phyloP scores from a whole-genome alignment of 2,888 invertebrate species.

The Perizoma affinitatum region DNA sequence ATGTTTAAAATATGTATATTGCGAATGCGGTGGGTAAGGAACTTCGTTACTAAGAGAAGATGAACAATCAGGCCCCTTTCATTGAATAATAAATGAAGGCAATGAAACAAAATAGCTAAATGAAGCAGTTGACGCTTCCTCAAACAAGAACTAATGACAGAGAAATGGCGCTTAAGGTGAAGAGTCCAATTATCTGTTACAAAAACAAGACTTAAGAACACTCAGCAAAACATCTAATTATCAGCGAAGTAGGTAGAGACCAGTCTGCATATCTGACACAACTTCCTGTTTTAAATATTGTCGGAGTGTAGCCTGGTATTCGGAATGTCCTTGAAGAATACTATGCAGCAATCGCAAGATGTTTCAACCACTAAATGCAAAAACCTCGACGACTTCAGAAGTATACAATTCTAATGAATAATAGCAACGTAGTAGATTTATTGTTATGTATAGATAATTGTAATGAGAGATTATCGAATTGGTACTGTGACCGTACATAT shows the following conservation, averaged over 20 bases:
- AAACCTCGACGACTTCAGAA: slow-evolving; percentile 22
- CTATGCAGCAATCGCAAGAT: slow-evolving; percentile 23
- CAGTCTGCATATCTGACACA: slow-evolving; percentile 32
- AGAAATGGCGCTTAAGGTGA: not conserved
- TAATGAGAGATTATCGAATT: not conserved
- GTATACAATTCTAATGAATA: slow-evolving; percentile 21
- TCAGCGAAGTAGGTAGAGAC: slow-evolving; percentile 37
- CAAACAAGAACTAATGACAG: not conserved
- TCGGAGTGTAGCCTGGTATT: slow-evolving; percentile 29
- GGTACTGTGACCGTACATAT: slow-evolving; percentile 1
- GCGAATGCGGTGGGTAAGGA: slow-evolving; percentile 38
- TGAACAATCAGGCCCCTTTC: slow-evolving; percentile 14
- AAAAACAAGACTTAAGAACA: slow-evolving; percentile 19
- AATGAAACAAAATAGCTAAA: not conserved
- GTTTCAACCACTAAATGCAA: slow-evolving; percentile 23
- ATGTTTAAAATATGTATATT: slow-evolving; percentile 37
- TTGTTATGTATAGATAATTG: not conserved
- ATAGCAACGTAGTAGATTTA: not conserved
- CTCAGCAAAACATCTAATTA: slow-evolving; percentile 28
- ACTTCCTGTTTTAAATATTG: slow-evolving; percentile 38
- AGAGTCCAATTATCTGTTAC: not conserved
- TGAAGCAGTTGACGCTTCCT: not conserved
- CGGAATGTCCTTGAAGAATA: slow-evolving; percentile 32
- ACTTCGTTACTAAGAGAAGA: slow-evolving; percentile 13
- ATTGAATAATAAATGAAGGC: slow-evolving; percentile 13